Evolutionary conservation across 2,113 vertebrate species (phyloP), one percentile per base, ranked within the genome.

Genomic region (Apodemus speciosus): DNA sequence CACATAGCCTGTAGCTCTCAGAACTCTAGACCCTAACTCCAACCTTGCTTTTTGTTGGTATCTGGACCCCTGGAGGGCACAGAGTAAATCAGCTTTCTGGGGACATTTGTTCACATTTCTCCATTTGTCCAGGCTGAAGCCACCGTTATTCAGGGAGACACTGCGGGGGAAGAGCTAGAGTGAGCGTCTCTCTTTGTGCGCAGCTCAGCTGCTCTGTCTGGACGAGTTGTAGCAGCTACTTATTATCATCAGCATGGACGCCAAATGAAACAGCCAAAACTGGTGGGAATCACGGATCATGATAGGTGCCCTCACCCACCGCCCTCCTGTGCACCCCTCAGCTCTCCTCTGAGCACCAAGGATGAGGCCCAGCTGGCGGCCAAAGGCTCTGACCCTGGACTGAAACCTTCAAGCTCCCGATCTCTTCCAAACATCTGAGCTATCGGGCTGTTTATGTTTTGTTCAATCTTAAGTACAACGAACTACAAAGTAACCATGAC

Each of bases 111-210:
- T 0, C 27, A 2, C 0, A 6, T 32, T 46, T 85, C 64, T 23
- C 2, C 7, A 0, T 80, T 11, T 3, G 4, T 27, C 9, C 5
- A 27, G 2, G 11, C 51, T 51, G 51, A 85, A 21, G 9, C 40
- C 9, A 0, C 10, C 75, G 72, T 72, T 8, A 77, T 58, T 14
- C 9, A 4, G 14, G 89, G n/a, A 53, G 51, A n/a, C 1, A 30
- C 40, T 6, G 15, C 51, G 15, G 1, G 62, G 49, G 2, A 14
- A 9, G 1, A 35, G 53, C n/a, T 72, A 4, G 43, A 2, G 20
- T 15, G 0, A 0, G 0, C 3, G 2, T n/a, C 56, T 25, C 5
- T 1, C 32, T 58, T n/a, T 0, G 0, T 43, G 23, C n/a, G 43
- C 64, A 27, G 56, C 13, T 49, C 3, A 1, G 16, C 43, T 13